phyloP scores from a whole-genome alignment of 2,113 vertebrate species.

The Pungitius pungitius region DNA sequence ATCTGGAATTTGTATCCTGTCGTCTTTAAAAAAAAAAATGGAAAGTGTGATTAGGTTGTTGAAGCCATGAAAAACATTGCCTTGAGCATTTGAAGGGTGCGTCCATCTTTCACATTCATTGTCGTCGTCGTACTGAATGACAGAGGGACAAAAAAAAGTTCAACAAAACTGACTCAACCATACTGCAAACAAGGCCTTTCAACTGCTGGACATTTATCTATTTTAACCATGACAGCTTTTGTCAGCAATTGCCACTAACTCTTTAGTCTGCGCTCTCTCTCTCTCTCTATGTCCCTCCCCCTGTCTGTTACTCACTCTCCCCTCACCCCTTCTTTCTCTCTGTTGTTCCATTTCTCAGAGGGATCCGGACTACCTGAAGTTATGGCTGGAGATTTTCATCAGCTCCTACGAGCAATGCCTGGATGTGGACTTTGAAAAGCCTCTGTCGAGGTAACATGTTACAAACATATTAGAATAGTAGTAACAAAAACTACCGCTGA shows the following conservation, averaged over 20 bases:
- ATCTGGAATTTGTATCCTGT: not conserved
- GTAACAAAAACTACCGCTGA: too few relatives aligned
- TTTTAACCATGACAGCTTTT: conserved; percentile 15
- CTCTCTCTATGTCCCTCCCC: not conserved
- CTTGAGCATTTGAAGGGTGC: not conserved
- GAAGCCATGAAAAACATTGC: not conserved
- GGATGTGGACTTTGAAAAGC: conserved; percentile 97
- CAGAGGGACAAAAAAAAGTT: conserved; percentile 12
- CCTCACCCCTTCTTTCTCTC: not conserved
- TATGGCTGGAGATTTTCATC: conserved; percentile 98
- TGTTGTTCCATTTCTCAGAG: conserved; percentile 80
- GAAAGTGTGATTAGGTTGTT: not conserved
- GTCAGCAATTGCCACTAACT: conserved; percentile 31
- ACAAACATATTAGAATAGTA: not conserved
- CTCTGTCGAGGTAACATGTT: conserved; percentile 88
- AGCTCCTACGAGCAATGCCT: conserved; percentile 93
- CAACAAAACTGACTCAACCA: conserved; percentile 5
- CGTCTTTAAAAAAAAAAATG: not conserved
- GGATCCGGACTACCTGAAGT: conserved; percentile 96
- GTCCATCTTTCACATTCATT: not conserved
- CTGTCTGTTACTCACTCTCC: not conserved
- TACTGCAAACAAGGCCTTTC: not conserved
- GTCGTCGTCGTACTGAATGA: not conserved
- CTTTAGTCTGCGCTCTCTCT: not conserved
- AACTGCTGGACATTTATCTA: conserved; percentile 6